Evolutionary conservation across 1,140 invertebrate species (phyloP).

Genomic region (Solenopsis fugax): DNA sequence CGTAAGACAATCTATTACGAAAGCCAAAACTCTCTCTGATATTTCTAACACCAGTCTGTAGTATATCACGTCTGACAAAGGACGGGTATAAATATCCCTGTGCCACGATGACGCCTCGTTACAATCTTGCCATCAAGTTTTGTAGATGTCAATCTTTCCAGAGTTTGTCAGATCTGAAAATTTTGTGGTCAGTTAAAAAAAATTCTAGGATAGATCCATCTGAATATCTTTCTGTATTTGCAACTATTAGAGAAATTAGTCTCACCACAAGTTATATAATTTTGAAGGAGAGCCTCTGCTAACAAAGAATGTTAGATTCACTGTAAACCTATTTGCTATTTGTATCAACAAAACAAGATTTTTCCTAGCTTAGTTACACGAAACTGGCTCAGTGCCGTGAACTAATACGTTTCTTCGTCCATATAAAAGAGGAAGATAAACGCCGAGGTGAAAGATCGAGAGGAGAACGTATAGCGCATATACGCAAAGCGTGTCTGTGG

Average conservation of each 20-base stretch:
- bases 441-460: background rate
- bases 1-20: background rate
- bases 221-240: background rate
- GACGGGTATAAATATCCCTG: constrained; percentile 12
- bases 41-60: background rate
- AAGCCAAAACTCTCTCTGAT: background rate
- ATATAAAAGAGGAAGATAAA: constrained; percentile 40
- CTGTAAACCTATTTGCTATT: background rate
- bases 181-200: background rate
- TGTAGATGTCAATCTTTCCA: background rate
- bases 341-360: constrained; percentile 10
- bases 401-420: background rate
- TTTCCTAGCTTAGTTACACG: background rate
- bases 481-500: background rate
- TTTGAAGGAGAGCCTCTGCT: background rate
- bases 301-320: background rate
- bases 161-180: background rate
- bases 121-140: background rate
- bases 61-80: background rate
- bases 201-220: background rate
- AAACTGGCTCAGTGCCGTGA: constrained; percentile 40
- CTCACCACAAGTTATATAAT: background rate
- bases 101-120: background rate
- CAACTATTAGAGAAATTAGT: background rate
- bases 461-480: background rate